phyloP scores from a whole-genome alignment of 2,797 vertebrate genomes.

The Danionella dracula region DNA sequence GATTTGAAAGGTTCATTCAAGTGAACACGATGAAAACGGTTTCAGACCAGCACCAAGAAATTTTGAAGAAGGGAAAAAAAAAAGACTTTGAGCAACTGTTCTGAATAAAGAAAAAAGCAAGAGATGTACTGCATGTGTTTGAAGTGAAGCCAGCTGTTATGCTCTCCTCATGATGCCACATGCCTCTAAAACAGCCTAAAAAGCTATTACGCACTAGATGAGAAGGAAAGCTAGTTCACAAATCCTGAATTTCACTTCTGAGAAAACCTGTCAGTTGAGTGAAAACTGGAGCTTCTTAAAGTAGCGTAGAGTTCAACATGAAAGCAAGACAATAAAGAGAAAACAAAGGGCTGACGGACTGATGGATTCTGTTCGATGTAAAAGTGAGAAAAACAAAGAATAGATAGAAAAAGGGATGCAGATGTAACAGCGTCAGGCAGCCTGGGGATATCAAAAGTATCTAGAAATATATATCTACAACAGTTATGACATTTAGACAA shows the following conservation, averaged over 20 bases:
- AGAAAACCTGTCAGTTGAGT: conserved; percentile 29
- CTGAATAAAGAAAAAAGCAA: conserved; percentile 26
- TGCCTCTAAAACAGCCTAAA: conserved; percentile 8
- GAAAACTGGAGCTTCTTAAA: conserved; percentile 1
- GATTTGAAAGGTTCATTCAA: conserved; percentile 38
- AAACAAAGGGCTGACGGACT: conserved; percentile 46
- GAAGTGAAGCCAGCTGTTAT: conserved; percentile 26
- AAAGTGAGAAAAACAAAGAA: too few relatives aligned
- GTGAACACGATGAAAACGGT: conserved; percentile 50
- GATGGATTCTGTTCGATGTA: not conserved
- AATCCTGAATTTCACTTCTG: conserved; percentile 10
- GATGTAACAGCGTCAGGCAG: conserved; percentile 51
- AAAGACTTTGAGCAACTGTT: conserved; percentile 38
- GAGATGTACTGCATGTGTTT: conserved; percentile 31
- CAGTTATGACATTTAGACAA: conserved; percentile 62
- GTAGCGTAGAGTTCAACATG: not conserved
- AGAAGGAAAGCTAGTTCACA: not conserved
- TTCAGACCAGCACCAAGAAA: conserved; percentile 52
- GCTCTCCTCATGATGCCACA: not conserved
- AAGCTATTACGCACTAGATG: conserved; percentile 5
- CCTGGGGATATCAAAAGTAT: conserved; percentile 56
- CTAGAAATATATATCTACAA: conserved; percentile 58
- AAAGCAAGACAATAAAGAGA: not conserved
- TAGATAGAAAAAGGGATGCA: not conserved
- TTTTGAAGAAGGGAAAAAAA: conserved; percentile 28